Evolutionary conservation across 2,113 vertebrate species (phyloP).

Genomic region (Catharus bicknelli): DNA sequence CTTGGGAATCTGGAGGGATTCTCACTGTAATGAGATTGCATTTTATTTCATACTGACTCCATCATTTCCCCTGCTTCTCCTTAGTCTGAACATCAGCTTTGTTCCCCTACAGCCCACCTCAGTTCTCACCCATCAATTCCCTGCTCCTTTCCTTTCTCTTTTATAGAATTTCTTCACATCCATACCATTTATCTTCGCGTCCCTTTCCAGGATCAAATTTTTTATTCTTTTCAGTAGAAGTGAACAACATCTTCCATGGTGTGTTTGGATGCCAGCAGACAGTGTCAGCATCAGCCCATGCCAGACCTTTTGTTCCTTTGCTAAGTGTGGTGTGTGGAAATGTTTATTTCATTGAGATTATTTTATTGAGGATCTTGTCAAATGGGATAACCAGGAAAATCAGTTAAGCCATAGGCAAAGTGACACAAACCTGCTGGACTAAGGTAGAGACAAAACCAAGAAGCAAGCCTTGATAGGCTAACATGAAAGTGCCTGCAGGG

Average conservation of each 20-base stretch:
- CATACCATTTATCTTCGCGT: not conserved
- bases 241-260: not conserved
- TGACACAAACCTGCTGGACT: not conserved
- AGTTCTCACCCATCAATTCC: not conserved
- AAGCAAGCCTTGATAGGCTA: not conserved
- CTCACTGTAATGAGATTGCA: not conserved
- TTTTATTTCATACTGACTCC: not conserved
- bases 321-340: not conserved
- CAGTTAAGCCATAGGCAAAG: not conserved
- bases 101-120: not conserved
- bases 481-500: no score
- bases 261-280: not conserved
- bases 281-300: not conserved
- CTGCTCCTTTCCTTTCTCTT: not conserved
- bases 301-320: not conserved
- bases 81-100: not conserved
- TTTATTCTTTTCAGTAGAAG: not conserved
- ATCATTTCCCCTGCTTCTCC: fast-evolving
- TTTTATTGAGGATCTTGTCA: not conserved
- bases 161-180: not conserved
- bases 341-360: not conserved
- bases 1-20: not conserved
- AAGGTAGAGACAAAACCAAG: not conserved
- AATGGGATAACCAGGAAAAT: not conserved
- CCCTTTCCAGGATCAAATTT: not conserved